A percentile compares a stretch with the other conserved stretches of the same genome.
Conservation (phyloP, 1,140 invertebrate species). For the Mesaphorura yosii region DNA sequence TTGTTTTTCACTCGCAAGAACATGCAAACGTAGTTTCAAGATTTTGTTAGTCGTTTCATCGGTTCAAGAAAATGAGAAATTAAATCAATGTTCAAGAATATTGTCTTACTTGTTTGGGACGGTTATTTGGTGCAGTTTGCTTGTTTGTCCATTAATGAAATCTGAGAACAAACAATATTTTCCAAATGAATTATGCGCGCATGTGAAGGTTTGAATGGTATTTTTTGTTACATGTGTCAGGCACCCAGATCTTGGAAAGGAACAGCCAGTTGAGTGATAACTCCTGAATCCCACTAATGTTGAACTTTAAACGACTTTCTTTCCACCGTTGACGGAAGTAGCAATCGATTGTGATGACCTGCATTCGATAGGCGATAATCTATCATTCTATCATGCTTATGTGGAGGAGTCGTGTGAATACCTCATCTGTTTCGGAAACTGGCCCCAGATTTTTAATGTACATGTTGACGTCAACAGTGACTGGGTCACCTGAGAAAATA, state of each 20-base stretch:
- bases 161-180: too few species aligned
- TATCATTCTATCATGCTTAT: too few species aligned
- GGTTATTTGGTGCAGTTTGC: constrained; percentile 47
- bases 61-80: too few species aligned
- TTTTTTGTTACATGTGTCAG: constrained; percentile 54
- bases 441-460: constrained; percentile 45
- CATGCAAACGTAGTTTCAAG: too few species aligned
- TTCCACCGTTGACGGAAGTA: constrained; percentile 48
- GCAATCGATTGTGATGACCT: constrained; percentile 51
- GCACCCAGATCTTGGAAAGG: constrained; percentile 35
- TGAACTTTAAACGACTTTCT: constrained; percentile 43
- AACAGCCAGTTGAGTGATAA: constrained; percentile 44
- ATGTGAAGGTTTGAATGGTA: too few species aligned
- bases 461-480: constrained; percentile 40
- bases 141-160: constrained; percentile 25
- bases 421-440: constrained; percentile 45
- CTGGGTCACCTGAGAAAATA: constrained; percentile 39
- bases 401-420: constrained; percentile 23
- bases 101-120: too few species aligned
- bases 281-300: constrained; percentile 34
- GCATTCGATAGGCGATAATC: not conserved
- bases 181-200: too few species aligned
- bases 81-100: too few species aligned
- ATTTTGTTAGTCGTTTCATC: too few species aligned
- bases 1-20: constrained; percentile 48